phyloP scores from a whole-genome alignment of 2,797 vertebrate genomes.

The Phylloscopus collybita region DNA sequence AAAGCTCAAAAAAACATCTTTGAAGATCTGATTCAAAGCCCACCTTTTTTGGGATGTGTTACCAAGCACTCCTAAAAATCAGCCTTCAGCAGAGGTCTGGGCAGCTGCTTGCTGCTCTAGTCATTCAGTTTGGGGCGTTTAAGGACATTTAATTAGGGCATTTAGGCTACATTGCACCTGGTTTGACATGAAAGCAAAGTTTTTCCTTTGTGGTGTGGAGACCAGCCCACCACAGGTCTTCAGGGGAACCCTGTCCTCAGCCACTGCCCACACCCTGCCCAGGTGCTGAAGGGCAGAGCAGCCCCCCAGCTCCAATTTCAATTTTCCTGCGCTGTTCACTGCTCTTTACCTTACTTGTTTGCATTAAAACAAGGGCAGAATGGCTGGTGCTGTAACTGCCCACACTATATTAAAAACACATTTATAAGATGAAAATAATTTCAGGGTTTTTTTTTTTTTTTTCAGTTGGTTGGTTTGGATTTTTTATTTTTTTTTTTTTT shows the following conservation, averaged over 20 bases:
- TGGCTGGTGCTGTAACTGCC: not conserved
- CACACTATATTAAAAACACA: fast-evolving
- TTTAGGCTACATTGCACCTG: not conserved
- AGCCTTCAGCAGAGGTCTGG: not conserved
- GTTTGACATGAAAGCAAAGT: not conserved
- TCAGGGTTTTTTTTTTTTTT: fast-evolving
- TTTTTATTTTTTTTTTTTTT: not conserved
- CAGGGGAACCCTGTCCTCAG: not conserved
- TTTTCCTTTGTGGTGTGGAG: not conserved
- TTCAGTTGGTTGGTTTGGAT: not conserved
- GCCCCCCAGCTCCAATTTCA: not conserved
- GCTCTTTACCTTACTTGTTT: not conserved
- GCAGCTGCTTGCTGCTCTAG: not conserved
- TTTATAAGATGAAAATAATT: not conserved
- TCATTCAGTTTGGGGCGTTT: not conserved
- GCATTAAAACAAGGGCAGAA: not conserved
- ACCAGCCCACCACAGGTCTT: not conserved
- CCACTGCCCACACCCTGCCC: not conserved
- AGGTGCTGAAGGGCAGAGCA: not conserved
- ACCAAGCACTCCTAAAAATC: not conserved
- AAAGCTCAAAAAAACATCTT: not conserved
- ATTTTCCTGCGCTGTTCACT: not conserved
- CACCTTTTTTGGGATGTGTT: not conserved
- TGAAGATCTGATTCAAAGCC: not conserved
- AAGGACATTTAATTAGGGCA: not conserved